Conservation (phyloP, 1,140 invertebrate species). For the Neoseiulus cucumeris region DNA sequence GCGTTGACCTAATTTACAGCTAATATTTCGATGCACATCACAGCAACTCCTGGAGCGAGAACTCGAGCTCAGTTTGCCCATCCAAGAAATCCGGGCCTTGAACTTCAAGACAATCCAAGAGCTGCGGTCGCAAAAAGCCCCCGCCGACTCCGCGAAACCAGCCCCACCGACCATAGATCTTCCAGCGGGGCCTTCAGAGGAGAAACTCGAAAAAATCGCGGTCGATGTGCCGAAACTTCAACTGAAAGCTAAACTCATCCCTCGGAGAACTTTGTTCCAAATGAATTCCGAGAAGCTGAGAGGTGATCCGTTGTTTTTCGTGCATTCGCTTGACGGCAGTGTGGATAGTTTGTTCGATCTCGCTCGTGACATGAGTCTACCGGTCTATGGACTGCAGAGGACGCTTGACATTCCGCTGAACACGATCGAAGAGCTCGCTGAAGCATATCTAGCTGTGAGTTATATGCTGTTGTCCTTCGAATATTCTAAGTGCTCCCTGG, state of each 20-base stretch:
- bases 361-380: constrained; percentile 43
- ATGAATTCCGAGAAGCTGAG: constrained; percentile 28
- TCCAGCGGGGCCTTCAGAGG: constrained; percentile 19
- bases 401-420: constrained; percentile 42
- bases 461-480: not conserved
- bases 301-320: constrained; percentile 41
- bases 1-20: too few relatives aligned
- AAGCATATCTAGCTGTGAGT: constrained; percentile 47
- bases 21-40: too few relatives aligned
- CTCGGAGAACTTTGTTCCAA: constrained; percentile 28
- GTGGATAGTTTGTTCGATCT: constrained; percentile 44
- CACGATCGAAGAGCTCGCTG: constrained; percentile 49
- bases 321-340: constrained; percentile 82
- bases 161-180: constrained; percentile 20
- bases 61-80: constrained; percentile 65
- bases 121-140: constrained; percentile 31
- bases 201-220: not conserved
- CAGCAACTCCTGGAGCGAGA: constrained; percentile 71
- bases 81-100: constrained; percentile 63
- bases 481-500: constrained; percentile 23
- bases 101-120: constrained; percentile 49
- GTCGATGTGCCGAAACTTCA: not conserved
- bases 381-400: constrained; percentile 77
- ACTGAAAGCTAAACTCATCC: constrained; percentile 28
- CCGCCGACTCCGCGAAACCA: constrained; percentile 19